Percentiles rank a stretch among this genome's conserved stretches.
phyloP scores from a whole-genome alignment of 2,113 vertebrate species.

The Numenius arquata region DNA sequence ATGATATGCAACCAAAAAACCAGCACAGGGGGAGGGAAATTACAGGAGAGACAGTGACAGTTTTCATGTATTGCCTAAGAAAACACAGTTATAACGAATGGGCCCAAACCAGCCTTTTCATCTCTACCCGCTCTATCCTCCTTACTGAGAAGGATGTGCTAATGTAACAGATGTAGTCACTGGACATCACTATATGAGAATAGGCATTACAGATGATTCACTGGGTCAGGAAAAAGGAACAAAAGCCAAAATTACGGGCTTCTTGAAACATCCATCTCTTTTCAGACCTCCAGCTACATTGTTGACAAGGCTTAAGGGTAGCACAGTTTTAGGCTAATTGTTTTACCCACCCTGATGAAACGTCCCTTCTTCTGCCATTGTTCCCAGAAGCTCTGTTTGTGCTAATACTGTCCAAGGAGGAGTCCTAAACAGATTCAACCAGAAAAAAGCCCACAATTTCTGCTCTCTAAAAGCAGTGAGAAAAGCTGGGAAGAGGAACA shows the following conservation, averaged over 20 bases:
- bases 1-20: constrained; percentile 29
- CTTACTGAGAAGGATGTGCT: not conserved
- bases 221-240: not conserved
- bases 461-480: not conserved
- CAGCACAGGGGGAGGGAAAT: not conserved
- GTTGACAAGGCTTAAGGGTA: not conserved
- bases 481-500: not conserved
- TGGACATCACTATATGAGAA: not conserved
- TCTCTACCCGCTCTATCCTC: not conserved
- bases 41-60: not conserved
- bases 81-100: constrained; percentile 14
- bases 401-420: not conserved
- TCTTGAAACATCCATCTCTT: not conserved
- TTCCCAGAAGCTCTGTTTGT: not conserved
- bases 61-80: constrained; percentile 38
- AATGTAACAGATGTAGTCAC: not conserved
- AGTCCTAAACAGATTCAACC: not conserved
- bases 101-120: not conserved
- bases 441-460: not conserved
- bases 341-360: not conserved
- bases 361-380: not conserved
- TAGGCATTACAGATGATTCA: not conserved
- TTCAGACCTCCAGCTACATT: not conserved
- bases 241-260: constrained; percentile 19
- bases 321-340: not conserved